phyloP scores from a whole-genome alignment of 64 coral and sea anemone species.

The Porites lutea region DNA sequence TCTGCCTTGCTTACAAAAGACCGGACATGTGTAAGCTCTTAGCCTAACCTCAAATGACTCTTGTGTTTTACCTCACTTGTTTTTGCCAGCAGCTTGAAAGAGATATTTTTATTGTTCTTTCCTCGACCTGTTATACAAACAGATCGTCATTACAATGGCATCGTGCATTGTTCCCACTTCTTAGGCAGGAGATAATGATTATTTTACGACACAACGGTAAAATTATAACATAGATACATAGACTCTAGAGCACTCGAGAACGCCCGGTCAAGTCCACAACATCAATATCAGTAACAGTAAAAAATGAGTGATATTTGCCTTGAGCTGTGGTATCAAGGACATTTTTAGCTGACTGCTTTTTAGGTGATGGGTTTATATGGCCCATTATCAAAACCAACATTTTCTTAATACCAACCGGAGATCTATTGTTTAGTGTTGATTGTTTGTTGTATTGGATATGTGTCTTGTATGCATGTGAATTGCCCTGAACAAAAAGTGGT shows the following conservation, averaged over 20 bases:
- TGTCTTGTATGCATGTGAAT: slow-evolving; percentile 47
- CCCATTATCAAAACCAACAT: slow-evolving; percentile 57
- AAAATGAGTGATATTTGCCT: background rate
- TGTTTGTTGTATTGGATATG: slow-evolving; percentile 45
- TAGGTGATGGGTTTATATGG: background rate
- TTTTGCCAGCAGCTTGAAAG: slow-evolving; percentile 25
- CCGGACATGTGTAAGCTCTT: no score
- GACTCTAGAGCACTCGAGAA: background rate
- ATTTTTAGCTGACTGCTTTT: background rate
- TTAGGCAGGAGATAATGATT: slow-evolving; percentile 35
- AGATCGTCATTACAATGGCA: slow-evolving; percentile 16
- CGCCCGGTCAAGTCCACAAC: background rate
- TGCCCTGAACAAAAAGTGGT: slow-evolving; percentile 15
- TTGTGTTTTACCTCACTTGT: background rate
- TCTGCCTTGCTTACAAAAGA: no score
- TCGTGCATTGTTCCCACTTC: slow-evolving; percentile 17
- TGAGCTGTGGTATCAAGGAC: background rate
- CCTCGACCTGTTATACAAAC: slow-evolving; percentile 39
- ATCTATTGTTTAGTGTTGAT: slow-evolving; percentile 17
- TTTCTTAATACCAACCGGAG: slow-evolving; percentile 25
- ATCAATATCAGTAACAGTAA: background rate
- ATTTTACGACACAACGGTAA: background rate
- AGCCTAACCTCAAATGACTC: no score
- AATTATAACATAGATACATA: background rate
- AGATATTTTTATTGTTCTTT: slow-evolving; percentile 49